phyloP scores from a whole-genome alignment of 2,888 invertebrate species.

The Lithophane semibrunnea region DNA sequence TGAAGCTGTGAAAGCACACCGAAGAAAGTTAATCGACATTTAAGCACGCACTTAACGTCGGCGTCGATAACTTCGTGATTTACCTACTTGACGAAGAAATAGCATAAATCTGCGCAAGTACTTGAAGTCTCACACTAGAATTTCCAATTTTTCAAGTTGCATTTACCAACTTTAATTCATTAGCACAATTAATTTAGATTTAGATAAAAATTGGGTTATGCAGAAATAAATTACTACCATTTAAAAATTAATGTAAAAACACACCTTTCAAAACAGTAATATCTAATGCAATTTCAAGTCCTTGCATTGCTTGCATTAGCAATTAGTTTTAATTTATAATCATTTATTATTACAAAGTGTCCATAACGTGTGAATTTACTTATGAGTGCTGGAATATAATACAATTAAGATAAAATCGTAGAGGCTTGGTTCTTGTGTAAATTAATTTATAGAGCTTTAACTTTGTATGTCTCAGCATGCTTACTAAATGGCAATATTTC shows the following conservation, averaged over 20 bases:
- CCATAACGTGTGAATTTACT: constrained; percentile 33
- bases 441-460: constrained; percentile 43
- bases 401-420: constrained; percentile 58
- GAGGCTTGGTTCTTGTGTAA: constrained; percentile 53
- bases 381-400: constrained; percentile 51
- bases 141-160: constrained; percentile 9
- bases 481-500: constrained; percentile 42
- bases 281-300: constrained; percentile 14
- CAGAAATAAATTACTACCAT: constrained; percentile 12
- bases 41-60: constrained; percentile 48
- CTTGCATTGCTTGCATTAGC: constrained; percentile 23
- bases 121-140: background rate
- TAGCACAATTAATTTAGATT: constrained; percentile 9
- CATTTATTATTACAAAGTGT: constrained; percentile 34
- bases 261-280: constrained; percentile 16
- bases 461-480: constrained; percentile 16
- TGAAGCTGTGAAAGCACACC: constrained; percentile 50
- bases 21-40: constrained; percentile 61
- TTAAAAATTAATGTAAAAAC: constrained; percentile 38
- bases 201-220: background rate
- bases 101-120: constrained; percentile 23
- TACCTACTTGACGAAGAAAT: constrained; percentile 41
- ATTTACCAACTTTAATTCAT: background rate
- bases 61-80: constrained; percentile 51
- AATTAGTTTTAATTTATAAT: constrained; percentile 42